A percentile compares a stretch with the other conserved stretches of the same genome.
These are phyloP conservation scores for Zeuzera pyrina DNA, from an alignment of 2,888 invertebrate genomes.

Conservation along the genomic window DNA sequence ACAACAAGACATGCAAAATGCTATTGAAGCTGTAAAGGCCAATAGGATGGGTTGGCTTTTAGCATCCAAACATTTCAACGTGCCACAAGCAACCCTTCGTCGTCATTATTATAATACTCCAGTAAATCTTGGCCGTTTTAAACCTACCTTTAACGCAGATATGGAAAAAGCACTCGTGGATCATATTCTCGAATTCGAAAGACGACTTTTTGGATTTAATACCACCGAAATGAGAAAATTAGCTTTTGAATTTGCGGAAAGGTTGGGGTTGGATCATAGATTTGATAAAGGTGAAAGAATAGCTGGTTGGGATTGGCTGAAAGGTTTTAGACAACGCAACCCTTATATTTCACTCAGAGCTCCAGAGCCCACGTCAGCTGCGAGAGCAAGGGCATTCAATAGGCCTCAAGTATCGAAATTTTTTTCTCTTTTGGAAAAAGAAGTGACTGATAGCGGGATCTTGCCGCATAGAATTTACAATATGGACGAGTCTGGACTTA, in stretches of 20 bases:
- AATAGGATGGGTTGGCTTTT: background rate
- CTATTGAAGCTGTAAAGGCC: too few species aligned
- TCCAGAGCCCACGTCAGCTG: too few species aligned
- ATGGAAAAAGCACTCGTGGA: constrained; percentile 2
- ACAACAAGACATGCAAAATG: too few species aligned
- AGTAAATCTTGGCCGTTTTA: background rate
- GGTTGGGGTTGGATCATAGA: background rate
- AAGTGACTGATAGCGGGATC: too few species aligned
- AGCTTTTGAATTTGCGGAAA: background rate
- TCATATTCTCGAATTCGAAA: constrained; percentile 1
- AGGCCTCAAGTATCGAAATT: too few species aligned
- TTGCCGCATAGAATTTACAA: constrained; percentile 18
- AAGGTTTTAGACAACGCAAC: too few species aligned
- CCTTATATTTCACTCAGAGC: too few species aligned
- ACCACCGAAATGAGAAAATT: background rate
- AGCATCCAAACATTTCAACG: too few species aligned
- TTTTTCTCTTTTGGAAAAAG: too few species aligned
- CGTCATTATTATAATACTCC: too few species aligned
- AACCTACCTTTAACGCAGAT: background rate
- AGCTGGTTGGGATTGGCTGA: constrained; percentile 6
- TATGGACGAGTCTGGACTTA: too few species aligned
- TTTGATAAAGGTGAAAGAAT: constrained; percentile 2
- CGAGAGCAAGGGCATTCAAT: too few species aligned
- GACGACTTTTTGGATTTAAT: constrained; percentile 1
- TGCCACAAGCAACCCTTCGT: constrained; percentile 1